A percentile compares a stretch with the other conserved stretches of the same genome.
Conservation (phyloP, 2,113 vertebrate species). For the Ammospiza caudacuta region DNA sequence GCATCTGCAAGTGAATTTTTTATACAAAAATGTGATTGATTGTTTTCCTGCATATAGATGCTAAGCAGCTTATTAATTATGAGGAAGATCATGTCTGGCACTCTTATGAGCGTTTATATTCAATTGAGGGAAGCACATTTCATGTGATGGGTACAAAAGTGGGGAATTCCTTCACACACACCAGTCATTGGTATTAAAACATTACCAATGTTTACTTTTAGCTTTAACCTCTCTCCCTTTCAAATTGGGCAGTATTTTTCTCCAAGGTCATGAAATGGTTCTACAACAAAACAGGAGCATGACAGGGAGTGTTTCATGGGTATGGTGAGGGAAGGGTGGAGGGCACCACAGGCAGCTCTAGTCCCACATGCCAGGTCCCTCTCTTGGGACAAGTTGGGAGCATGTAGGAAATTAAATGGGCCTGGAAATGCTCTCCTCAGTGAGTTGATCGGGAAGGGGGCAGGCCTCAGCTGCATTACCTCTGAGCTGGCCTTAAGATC, state of each 20-base stretch:
- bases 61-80: neutral
- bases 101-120: neutral
- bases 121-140: neutral
- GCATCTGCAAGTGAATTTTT: neutral
- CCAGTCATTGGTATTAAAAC: neutral
- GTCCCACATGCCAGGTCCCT: accelerated
- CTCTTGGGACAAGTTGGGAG: neutral
- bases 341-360: accelerated
- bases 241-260: neutral
- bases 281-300: neutral
- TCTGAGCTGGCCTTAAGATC: neutral
- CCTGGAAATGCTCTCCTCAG: neutral
- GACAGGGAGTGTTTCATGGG: accelerated
- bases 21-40: neutral
- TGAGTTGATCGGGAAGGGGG: accelerated
- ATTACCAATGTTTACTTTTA: neutral
- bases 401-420: too few species aligned
- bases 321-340: neutral
- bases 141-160: neutral
- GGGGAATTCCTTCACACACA: neutral
- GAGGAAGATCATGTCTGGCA: neutral
- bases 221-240: neutral
- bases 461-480: neutral
- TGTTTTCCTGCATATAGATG: neutral
- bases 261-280: neutral